Conservation (phyloP, 2,797 vertebrate genomes). For the Lithobates pipiens region DNA sequence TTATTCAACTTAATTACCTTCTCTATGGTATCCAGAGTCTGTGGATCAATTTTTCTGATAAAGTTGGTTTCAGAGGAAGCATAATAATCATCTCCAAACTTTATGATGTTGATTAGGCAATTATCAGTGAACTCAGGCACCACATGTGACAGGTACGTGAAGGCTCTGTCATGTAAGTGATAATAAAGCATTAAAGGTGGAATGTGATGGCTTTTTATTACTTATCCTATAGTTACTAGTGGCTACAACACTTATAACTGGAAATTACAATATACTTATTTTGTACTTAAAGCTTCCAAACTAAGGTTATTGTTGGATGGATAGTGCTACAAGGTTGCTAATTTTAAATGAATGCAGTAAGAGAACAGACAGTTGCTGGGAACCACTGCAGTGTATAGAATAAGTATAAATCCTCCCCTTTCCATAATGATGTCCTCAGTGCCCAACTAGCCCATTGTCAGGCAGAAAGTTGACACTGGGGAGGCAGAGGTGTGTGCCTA, state of each 20-base stretch:
- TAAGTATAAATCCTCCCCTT: too few species aligned
- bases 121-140: conserved; percentile 96
- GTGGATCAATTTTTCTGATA: conserved; percentile 87
- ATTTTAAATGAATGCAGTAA: too few species aligned
- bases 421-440: too few species aligned
- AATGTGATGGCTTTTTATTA: not conserved
- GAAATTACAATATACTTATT: not conserved
- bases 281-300: too few species aligned
- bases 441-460: too few species aligned
- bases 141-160: conserved; percentile 85
- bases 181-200: not conserved
- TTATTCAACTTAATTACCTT: conserved; percentile 74
- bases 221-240: not conserved
- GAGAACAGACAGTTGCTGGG: too few species aligned
- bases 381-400: too few species aligned
- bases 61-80: conserved; percentile 91
- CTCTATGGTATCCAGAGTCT: conserved; percentile 85
- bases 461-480: too few species aligned
- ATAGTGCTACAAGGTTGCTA: too few species aligned
- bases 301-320: too few species aligned
- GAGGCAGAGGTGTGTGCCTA: too few species aligned
- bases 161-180: conserved; percentile 74
- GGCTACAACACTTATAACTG: not conserved
- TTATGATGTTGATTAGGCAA: conserved; percentile 93
- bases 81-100: conserved; percentile 87